These are phyloP conservation scores for Sycophila sp. DNA, from an alignment of 1,140 invertebrate species.

Conservation along the genomic window DNA sequence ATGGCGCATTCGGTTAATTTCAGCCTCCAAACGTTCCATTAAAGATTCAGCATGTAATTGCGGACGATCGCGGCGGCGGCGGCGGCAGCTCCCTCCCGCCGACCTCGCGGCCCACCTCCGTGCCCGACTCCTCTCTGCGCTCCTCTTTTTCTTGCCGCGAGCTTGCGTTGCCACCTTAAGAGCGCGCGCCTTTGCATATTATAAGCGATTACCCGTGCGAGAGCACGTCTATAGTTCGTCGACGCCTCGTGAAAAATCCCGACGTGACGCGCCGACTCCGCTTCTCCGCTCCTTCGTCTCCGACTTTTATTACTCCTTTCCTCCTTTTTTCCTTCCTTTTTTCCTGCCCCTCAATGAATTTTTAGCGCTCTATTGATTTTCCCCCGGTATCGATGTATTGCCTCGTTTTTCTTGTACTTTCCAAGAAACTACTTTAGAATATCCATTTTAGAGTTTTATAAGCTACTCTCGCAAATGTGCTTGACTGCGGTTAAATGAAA, in stretches of 20 bases:
- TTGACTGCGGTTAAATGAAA: too few species aligned
- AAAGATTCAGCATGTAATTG: slow-evolving; percentile 68
- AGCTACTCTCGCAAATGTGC: too few species aligned
- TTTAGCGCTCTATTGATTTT: too few species aligned
- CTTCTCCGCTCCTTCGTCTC: neutral
- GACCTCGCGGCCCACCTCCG: too few species aligned
- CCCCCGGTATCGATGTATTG: too few species aligned
- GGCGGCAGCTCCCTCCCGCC: slow-evolving; percentile 26
- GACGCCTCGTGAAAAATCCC: neutral
- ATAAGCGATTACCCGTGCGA: neutral
- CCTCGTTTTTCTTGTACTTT: too few species aligned
- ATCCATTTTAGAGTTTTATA: too few species aligned
- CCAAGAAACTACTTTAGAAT: too few species aligned
- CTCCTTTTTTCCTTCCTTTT: neutral
- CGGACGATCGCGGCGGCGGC: slow-evolving; percentile 56
- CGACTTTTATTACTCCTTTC: neutral
- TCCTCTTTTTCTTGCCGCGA: neutral
- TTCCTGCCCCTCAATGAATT: neutral
- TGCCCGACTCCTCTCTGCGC: neutral
- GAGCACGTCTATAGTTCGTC: too few species aligned
- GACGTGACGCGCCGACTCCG: neutral
- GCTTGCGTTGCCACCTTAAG: neutral
- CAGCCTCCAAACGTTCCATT: slow-evolving; percentile 66
- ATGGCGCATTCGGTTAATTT: slow-evolving; percentile 65
- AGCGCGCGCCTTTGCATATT: slow-evolving; percentile 1